Evolutionary conservation across 2,888 invertebrate genomes (phyloP).

Genomic region (Eustalomyia histrio): DNA sequence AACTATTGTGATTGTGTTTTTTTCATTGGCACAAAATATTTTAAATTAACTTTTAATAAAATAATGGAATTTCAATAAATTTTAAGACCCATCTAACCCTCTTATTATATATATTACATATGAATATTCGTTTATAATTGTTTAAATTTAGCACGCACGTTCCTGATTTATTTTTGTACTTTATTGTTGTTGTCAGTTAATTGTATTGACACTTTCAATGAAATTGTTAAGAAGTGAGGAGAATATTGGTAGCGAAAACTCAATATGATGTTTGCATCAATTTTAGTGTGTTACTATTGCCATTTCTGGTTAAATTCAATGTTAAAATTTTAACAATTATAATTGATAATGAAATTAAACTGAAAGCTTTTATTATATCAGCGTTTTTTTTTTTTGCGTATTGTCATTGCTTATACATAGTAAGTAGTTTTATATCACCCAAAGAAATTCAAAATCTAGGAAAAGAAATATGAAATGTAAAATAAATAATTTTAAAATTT

Average conservation of each 20-base stretch:
- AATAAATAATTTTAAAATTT: too few relatives aligned
- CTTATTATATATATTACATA: neutral
- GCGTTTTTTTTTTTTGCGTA: too few relatives aligned
- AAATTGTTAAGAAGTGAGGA: neutral
- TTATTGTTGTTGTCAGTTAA: conserved; percentile 41
- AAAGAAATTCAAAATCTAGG: too few relatives aligned
- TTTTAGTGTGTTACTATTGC: neutral
- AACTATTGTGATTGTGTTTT: too few relatives aligned
- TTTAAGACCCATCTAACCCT: neutral
- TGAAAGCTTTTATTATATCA: too few relatives aligned
- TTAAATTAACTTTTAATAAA: too few relatives aligned
- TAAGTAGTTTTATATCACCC: too few relatives aligned
- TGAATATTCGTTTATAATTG: conserved; percentile 38
- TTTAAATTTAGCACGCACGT: conserved; percentile 48
- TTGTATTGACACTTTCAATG: conserved; percentile 41
- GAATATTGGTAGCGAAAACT: neutral
- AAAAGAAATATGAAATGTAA: too few relatives aligned
- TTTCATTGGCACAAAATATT: too few relatives aligned
- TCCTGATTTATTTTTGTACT: conserved; percentile 18
- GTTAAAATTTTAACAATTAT: neutral
- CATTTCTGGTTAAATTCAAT: neutral
- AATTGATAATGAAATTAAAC: too few relatives aligned
- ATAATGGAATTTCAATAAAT: neutral
- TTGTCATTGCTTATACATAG: too few relatives aligned
- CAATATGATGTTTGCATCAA: neutral